These are phyloP conservation scores for Notospermus geniculatus DNA, from an alignment of 1,140 invertebrate species.

Conservation along the genomic window DNA sequence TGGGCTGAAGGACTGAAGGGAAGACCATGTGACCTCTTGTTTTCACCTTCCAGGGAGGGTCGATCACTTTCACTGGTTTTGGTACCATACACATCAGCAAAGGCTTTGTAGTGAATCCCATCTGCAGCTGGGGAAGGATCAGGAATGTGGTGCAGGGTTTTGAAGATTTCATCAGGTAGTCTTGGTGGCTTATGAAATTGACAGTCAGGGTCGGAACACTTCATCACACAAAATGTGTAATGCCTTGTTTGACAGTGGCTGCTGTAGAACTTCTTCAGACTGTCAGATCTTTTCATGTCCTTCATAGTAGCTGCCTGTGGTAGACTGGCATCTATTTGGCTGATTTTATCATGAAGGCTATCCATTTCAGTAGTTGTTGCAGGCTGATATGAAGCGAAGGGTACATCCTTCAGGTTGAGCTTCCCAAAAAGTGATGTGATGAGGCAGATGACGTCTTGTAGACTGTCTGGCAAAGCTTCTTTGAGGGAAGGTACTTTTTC, in stretches of 20 bases:
- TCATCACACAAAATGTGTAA: neutral
- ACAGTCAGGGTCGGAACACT: neutral
- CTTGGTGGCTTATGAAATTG: neutral
- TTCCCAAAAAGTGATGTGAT: too few relatives aligned
- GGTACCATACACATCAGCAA: constrained; percentile 18
- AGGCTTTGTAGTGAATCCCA: constrained; percentile 12
- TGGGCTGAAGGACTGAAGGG: constrained; percentile 1
- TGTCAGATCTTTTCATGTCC: too few relatives aligned
- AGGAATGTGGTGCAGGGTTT: constrained; percentile 11
- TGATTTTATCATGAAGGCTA: too few relatives aligned
- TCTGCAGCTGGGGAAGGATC: constrained; percentile 12
- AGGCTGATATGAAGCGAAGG: too few relatives aligned
- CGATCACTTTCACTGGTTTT: neutral
- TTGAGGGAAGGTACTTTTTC: too few relatives aligned
- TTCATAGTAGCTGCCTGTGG: too few relatives aligned
- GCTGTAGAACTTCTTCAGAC: neutral
- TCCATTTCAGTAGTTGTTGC: too few relatives aligned
- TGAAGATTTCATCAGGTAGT: neutral
- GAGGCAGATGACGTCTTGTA: too few relatives aligned
- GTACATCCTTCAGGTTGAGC: too few relatives aligned
- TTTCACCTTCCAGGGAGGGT: neutral
- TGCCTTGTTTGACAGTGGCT: constrained; percentile 1
- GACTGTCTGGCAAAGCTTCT: too few relatives aligned
- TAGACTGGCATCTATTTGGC: neutral
- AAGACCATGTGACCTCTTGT: neutral